Evolutionary conservation across 92 coral and sea anemone species (phyloP).

Genomic region (Blastomussa wellsi): DNA sequence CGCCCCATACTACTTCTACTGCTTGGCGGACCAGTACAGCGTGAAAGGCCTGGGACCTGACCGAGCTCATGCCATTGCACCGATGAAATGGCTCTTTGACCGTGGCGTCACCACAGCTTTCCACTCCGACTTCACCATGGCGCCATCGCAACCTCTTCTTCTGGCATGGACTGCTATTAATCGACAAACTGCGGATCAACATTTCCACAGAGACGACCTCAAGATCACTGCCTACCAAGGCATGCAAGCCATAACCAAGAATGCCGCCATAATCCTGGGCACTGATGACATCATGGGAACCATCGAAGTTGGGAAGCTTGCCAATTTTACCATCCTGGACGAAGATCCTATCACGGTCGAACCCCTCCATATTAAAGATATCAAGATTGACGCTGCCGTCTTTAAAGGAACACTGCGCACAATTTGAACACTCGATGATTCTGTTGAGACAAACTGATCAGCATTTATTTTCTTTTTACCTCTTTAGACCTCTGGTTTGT

Average conservation of each 20-base stretch:
- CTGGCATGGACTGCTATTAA: constrained; percentile 56
- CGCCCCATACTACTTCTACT: constrained; percentile 55
- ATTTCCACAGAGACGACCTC: constrained; percentile 38
- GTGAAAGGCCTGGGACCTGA: constrained; percentile 25
- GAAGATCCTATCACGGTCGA: constrained; percentile 31
- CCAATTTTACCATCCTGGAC: constrained; percentile 49
- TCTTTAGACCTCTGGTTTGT: too few species aligned
- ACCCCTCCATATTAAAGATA: constrained; percentile 24
- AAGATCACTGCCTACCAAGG: constrained; percentile 40
- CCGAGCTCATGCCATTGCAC: constrained; percentile 44
- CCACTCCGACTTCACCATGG: constrained; percentile 64
- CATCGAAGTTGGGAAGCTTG: constrained; percentile 57
- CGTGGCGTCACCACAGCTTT: constrained; percentile 40
- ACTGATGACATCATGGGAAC: constrained; percentile 61
- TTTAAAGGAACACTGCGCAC: constrained; percentile 37
- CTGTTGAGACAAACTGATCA: too few species aligned
- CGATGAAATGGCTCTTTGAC: constrained; percentile 52
- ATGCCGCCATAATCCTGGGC: constrained; percentile 53
- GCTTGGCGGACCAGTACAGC: constrained; percentile 51
- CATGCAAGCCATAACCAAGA: constrained; percentile 59
- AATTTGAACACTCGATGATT: neutral
- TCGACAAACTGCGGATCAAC: constrained; percentile 23
- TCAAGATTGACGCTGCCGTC: constrained; percentile 40
- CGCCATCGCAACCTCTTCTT: constrained; percentile 49
- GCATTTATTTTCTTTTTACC: too few species aligned